Evolutionary conservation across 2,888 invertebrate genomes (phyloP).

Genomic region (Yponomeuta evonymella): DNA sequence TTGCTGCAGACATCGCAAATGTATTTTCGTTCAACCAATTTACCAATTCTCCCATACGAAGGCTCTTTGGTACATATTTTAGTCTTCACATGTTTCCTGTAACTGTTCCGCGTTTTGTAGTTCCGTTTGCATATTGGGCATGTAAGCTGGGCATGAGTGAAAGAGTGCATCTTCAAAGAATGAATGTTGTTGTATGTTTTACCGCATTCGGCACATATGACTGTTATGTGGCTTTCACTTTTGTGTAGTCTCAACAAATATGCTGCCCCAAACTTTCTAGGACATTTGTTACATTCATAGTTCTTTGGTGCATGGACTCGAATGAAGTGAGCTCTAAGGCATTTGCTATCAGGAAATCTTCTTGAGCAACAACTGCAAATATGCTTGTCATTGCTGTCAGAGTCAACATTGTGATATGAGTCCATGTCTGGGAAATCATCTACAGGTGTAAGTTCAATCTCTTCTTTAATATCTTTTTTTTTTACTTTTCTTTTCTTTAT

Average conservation of each 20-base stretch:
- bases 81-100: slow-evolving; percentile 30
- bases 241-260: slow-evolving; percentile 29
- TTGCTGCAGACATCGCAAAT: slow-evolving; percentile 37
- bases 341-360: slow-evolving; percentile 24
- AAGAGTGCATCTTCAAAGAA: slow-evolving; percentile 32
- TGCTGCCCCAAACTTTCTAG: slow-evolving; percentile 29
- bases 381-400: not conserved
- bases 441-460: not conserved
- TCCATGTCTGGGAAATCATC: slow-evolving; percentile 4
- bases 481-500: slow-evolving; percentile 17
- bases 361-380: slow-evolving; percentile 32
- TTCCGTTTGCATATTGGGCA: slow-evolving; percentile 37
- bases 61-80: slow-evolving; percentile 27
- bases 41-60: slow-evolving; percentile 20
- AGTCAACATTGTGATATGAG: not conserved
- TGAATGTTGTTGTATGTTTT: slow-evolving; percentile 31
- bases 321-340: slow-evolving; percentile 31
- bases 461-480: slow-evolving; percentile 20
- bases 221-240: slow-evolving; percentile 27
- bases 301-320: slow-evolving; percentile 36
- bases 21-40: slow-evolving; percentile 25
- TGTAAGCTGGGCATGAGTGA: slow-evolving; percentile 26
- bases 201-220: slow-evolving; percentile 36
- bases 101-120: slow-evolving; percentile 32
- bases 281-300: slow-evolving; percentile 32